Percentiles rank a stretch among this genome's conserved stretches.
These are phyloP conservation scores for Petroica traversi DNA, from an alignment of 2,113 vertebrate genomes.

Conservation along the genomic window DNA sequence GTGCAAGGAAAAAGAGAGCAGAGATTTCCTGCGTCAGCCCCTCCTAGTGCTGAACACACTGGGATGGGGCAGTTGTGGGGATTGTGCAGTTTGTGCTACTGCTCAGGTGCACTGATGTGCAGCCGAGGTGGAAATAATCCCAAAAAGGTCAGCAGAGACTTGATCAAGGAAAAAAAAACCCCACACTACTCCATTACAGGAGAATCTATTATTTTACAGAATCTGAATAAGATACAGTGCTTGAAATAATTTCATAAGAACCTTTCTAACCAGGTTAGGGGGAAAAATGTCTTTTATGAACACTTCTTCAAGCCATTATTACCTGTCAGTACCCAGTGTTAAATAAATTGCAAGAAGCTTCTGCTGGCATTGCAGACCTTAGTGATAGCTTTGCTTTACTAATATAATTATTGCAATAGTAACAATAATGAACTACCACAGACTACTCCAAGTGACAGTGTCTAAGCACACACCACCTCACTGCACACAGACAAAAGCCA, in stretches of 20 bases:
- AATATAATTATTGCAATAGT: background rate
- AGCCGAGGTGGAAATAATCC: background rate
- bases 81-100: background rate
- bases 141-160: background rate
- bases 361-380: background rate
- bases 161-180: rapidly evolving
- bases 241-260: background rate
- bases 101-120: background rate
- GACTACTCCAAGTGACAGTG: background rate
- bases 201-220: background rate
- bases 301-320: conserved; percentile 17
- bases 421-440: background rate
- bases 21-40: background rate
- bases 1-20: background rate
- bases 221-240: background rate
- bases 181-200: background rate
- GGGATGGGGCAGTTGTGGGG: rapidly evolving
- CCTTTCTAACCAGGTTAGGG: background rate
- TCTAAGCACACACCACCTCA: background rate
- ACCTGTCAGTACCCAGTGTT: background rate
- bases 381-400: background rate
- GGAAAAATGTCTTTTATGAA: background rate
- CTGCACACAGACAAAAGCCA: background rate
- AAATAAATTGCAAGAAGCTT: background rate
- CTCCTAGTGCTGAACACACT: background rate